These are phyloP conservation scores for Solea solea DNA, from an alignment of 2,113 vertebrate species.

Conservation along the genomic window DNA sequence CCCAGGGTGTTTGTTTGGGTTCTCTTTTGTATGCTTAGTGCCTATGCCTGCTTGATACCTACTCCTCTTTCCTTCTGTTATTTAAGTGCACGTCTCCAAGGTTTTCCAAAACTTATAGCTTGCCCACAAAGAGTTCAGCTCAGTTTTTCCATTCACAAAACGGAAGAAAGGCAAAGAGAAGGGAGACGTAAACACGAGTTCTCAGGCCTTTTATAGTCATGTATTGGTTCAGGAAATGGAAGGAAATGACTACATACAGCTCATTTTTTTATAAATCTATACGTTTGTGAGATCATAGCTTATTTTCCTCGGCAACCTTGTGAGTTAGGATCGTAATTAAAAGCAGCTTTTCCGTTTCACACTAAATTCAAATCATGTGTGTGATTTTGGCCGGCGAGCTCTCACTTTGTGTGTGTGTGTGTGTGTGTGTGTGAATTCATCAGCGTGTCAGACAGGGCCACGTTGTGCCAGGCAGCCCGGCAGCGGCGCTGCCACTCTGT, in stretches of 20 bases:
- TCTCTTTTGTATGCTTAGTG: conserved; percentile 59
- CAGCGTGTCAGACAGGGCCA: conserved; percentile 58
- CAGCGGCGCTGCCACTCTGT: conserved; percentile 65
- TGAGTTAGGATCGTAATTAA: conserved; percentile 31
- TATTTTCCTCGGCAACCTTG: background rate
- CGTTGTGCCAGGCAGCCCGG: conserved; percentile 64
- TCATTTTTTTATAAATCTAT: conserved; percentile 5
- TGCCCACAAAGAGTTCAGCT: conserved; percentile 30
- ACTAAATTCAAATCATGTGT: conserved; percentile 25
- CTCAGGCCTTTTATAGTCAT: conserved; percentile 13
- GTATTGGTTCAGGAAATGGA: background rate
- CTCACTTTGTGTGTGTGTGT: conserved; percentile 2
- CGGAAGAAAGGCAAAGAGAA: conserved; percentile 13
- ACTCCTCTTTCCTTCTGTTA: conserved; percentile 50
- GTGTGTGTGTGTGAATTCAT: conserved; percentile 26
- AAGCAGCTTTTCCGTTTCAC: conserved; percentile 27
- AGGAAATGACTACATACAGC: background rate
- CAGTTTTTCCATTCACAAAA: conserved; percentile 12
- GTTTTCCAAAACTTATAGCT: conserved; percentile 41
- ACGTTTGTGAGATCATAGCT: conserved; percentile 2
- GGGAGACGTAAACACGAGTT: conserved; percentile 12
- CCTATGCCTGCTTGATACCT: conserved; percentile 60
- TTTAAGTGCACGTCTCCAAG: conserved; percentile 34
- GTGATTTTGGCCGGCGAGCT: conserved; percentile 9
- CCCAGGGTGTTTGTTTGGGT: conserved; percentile 71